Conservation (phyloP, 2,113 vertebrate species). For the Dolichotis patagonum region DNA sequence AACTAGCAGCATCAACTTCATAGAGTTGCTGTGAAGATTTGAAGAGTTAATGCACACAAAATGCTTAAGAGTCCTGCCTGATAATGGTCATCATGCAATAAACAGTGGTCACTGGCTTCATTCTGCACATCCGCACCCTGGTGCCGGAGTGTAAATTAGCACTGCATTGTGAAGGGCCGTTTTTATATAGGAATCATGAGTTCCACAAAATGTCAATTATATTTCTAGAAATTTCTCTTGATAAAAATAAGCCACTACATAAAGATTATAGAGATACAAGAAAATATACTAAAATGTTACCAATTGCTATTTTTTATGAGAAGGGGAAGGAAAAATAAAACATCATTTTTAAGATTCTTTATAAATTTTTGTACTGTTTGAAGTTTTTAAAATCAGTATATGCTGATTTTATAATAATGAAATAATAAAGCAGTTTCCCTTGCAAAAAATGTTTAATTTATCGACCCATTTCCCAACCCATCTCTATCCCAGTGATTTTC, state of each 20-base stretch:
- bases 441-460: slow-evolving; percentile 28
- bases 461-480: neutral
- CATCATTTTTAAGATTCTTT: slow-evolving; percentile 5
- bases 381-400: neutral
- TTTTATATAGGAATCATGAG: slow-evolving; percentile 14
- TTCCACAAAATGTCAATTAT: slow-evolving; percentile 32
- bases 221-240: slow-evolving; percentile 15
- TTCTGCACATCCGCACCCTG: neutral
- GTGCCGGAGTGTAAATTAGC: neutral
- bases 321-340: neutral
- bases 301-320: neutral
- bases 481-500: neutral
- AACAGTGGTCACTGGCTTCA: neutral
- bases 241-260: slow-evolving; percentile 26
- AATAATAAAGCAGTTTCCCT: slow-evolving; percentile 32
- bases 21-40: neutral
- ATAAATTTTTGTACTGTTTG: neutral
- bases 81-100: neutral
- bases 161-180: neutral
- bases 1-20: neutral
- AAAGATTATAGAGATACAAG: slow-evolving; percentile 1
- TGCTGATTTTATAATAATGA: slow-evolving; percentile 4
- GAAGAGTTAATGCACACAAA: slow-evolving; percentile 8
- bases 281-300: slow-evolving; percentile 43
- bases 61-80: neutral